These are phyloP conservation scores for Pseudeuparius sepicola DNA, from an alignment of 2,888 invertebrate species.

Conservation along the genomic window DNA sequence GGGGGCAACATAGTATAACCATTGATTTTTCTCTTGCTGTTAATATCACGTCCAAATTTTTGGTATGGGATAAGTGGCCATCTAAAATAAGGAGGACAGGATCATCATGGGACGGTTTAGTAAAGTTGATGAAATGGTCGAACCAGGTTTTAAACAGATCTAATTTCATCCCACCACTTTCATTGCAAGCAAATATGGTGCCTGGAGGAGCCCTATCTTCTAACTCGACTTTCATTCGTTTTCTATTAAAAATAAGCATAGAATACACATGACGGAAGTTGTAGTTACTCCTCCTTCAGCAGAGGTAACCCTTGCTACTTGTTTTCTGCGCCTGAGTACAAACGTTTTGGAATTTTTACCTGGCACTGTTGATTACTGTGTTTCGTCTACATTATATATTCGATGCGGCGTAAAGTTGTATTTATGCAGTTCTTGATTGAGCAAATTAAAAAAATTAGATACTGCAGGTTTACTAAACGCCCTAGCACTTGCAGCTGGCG, in stretches of 20 bases:
- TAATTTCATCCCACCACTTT: conserved; percentile 31
- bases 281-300: conserved; percentile 13
- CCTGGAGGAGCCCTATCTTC: too few species aligned
- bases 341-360: conserved; percentile 12
- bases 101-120: conserved; percentile 25
- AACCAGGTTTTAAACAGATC: conserved; percentile 33
- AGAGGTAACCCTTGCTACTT: conserved; percentile 15
- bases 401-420: too few species aligned
- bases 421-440: too few species aligned
- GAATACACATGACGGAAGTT: conserved; percentile 15
- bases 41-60: conserved; percentile 10
- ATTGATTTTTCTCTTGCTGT: conserved; percentile 12
- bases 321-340: conserved; percentile 13
- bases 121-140: conserved; percentile 32
- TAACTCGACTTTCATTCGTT: too few species aligned
- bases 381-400: conserved; percentile 14
- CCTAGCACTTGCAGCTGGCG: conserved; percentile 11
- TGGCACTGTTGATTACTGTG: conserved; percentile 12
- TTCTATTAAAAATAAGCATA: conserved; percentile 12
- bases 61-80: conserved; percentile 14
- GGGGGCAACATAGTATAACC: conserved; percentile 7
- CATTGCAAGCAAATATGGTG: too few species aligned
- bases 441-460: conserved; percentile 7
- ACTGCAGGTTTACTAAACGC: conserved; percentile 7
- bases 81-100: conserved; percentile 15